Percentiles rank a stretch among this genome's conserved stretches.
Evolutionary conservation across 2,888 invertebrate genomes (phyloP).

Genomic region (Lypha dubia): DNA sequence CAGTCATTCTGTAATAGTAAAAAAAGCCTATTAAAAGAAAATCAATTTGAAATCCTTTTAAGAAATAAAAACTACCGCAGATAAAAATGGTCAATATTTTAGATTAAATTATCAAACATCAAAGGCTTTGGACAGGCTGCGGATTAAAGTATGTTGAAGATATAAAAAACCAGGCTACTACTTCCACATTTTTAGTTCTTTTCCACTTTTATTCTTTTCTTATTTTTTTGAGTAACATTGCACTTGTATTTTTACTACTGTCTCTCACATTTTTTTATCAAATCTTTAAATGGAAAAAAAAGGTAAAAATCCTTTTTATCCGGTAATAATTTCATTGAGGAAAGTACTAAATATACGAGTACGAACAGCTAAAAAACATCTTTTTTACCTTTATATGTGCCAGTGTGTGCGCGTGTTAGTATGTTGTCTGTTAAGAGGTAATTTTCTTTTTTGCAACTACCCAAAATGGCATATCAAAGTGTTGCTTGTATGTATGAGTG

Average conservation of each 20-base stretch:
- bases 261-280: slow-evolving; percentile 63
- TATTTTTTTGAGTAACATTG: not conserved
- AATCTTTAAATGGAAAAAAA: slow-evolving; percentile 54
- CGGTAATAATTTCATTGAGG: slow-evolving; percentile 54
- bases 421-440: slow-evolving; percentile 59
- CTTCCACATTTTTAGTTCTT: slow-evolving; percentile 57
- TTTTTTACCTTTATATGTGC: slow-evolving; percentile 10
- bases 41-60: slow-evolving; percentile 58
- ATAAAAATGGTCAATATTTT: slow-evolving; percentile 52
- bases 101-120: slow-evolving; percentile 66
- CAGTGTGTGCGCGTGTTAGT: not conserved
- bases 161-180: slow-evolving; percentile 60
- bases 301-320: slow-evolving; percentile 71
- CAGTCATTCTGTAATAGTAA: slow-evolving; percentile 28
- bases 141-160: slow-evolving; percentile 60
- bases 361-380: slow-evolving; percentile 23
- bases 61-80: slow-evolving; percentile 40
- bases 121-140: slow-evolving; percentile 54
- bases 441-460: slow-evolving; percentile 59
- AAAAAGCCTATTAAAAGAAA: slow-evolving; percentile 18
- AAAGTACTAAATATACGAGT: slow-evolving; percentile 41
- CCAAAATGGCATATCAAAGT: slow-evolving; percentile 49
- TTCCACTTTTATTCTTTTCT: too few species aligned
- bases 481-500: not conserved
- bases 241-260: slow-evolving; percentile 1